Evolutionary conservation across 2,797 vertebrate species (phyloP), one percentile per base, ranked within the genome.

Genomic region (Melanotaenia trifasciata): DNA sequence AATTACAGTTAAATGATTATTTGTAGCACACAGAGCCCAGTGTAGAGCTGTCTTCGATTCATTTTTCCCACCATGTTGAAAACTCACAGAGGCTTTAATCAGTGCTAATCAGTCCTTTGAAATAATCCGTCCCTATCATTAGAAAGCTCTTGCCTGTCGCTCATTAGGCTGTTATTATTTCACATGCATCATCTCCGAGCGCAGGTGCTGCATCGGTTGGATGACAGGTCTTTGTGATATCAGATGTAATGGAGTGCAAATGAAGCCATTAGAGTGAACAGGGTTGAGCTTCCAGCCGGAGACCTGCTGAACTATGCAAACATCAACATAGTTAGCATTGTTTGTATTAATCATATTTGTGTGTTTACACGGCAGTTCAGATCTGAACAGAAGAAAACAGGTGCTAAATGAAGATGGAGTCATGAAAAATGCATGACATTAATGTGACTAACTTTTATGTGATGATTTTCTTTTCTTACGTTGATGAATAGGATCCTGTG

Each of bases 231-330:
- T 78, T 69, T 76, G 76, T 78, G 54, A 68, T 70, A 54, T 20
- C 58, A 84, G 61, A 70, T 67, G 80, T 90, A 85, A 89, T 87
- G 61, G 72, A 67, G 77, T 84, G 80, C 68, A 87, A 89, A 86
- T 85, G 60, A 81, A 81, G 68, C 67, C 68, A 83, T 83, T 84
- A 86, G 70, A 51, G 38, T 28, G 14, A 68, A 70, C 58, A 10
- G 54, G 66, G 65, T 40, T 70, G 70, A 74, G 67, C 62, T 50
- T 67, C 50, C 47, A 65, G 73, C 51, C 51, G 58, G 33, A 77
- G 72, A 65, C 64, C 70, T 45, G 62, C 33, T 18, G 12, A 78
- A 67, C 63, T 62, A 53, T 72, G 64, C 71, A 78, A 83, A 83
- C 80, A 81, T 78, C 65, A 59, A 45, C 63, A 40, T 63, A 33